Evolutionary conservation across 2,113 vertebrate species (phyloP).

Genomic region (Cyanoramphus novaezelandiae): DNA sequence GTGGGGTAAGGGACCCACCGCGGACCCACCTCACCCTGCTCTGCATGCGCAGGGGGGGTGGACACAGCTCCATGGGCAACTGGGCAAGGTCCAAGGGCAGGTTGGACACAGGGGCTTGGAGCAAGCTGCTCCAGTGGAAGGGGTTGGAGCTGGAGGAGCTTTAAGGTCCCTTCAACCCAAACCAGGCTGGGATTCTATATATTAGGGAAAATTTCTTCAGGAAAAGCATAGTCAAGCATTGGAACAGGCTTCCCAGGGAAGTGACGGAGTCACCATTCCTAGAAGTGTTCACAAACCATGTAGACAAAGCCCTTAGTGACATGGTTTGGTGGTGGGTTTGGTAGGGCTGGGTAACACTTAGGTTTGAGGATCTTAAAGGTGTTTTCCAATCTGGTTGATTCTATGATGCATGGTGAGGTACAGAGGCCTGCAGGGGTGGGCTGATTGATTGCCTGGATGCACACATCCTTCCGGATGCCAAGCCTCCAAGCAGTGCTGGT

Average conservation of each 20-base stretch:
- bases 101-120: not conserved
- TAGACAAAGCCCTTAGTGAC: not conserved
- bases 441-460: not conserved
- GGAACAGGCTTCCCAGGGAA: not conserved
- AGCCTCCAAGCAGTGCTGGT: not conserved
- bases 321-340: not conserved
- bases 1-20: constrained; percentile 82
- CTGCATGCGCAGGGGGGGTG: rapidly evolving
- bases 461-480: not conserved
- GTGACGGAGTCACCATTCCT: not conserved
- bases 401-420: not conserved
- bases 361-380: not conserved
- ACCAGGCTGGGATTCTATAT: no score
- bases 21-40: rapidly evolving
- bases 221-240: not conserved
- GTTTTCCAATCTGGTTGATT: not conserved
- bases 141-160: not conserved
- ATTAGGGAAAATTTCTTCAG: not conserved
- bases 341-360: not conserved
- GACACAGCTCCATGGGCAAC: rapidly evolving
- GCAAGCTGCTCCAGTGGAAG: not conserved
- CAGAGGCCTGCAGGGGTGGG: not conserved
- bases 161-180: not conserved
- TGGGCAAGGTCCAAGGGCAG: not conserved
- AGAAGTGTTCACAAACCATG: not conserved